Percentiles rank a stretch among this genome's conserved stretches.
Conservation (phyloP, 2,888 invertebrate genomes). For the Phyllotreta striolata region DNA sequence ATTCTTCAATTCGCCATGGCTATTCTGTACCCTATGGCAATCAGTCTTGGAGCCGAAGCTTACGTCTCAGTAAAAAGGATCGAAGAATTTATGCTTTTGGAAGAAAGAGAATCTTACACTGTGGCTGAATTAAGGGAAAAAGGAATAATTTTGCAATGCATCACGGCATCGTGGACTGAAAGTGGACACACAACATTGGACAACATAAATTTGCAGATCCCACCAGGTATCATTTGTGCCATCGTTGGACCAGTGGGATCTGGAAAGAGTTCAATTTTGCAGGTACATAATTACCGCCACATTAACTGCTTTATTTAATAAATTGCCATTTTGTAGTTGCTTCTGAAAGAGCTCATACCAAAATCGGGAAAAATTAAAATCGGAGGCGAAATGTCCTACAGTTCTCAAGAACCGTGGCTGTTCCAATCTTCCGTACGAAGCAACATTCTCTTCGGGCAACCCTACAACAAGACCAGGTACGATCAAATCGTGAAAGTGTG, state of each 20-base stretch:
- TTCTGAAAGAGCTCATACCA: slow-evolving; percentile 54
- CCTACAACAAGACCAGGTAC: slow-evolving; percentile 56
- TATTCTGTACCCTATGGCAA: slow-evolving; percentile 67
- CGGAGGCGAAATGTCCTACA: slow-evolving; percentile 75
- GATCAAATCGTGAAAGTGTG: slow-evolving; percentile 18
- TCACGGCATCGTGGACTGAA: slow-evolving; percentile 53
- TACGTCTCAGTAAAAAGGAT: slow-evolving; percentile 65
- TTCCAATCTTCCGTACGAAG: slow-evolving; percentile 84
- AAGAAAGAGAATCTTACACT: slow-evolving; percentile 62
- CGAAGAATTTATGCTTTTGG: slow-evolving; percentile 65
- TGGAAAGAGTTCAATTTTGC: slow-evolving; percentile 73
- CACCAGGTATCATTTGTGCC: slow-evolving; percentile 68
- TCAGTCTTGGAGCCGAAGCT: slow-evolving; percentile 68
- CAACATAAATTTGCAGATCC: slow-evolving; percentile 61
- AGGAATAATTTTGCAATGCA: slow-evolving; percentile 46
- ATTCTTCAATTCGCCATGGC: slow-evolving; percentile 65
- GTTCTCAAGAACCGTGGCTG: slow-evolving; percentile 86
- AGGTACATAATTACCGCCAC: slow-evolving; percentile 46
- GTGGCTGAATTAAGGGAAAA: slow-evolving; percentile 37
- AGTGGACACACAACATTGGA: slow-evolving; percentile 45
- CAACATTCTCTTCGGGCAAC: slow-evolving; percentile 79
- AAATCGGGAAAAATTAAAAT: slow-evolving; percentile 69
- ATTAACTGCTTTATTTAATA: not conserved
- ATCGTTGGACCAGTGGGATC: slow-evolving; percentile 89
- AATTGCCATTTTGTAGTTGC: slow-evolving; percentile 12